Base-by-base conservation (phyloP, 1,140 invertebrate species). In the Saccostrea echinata region DNA sequence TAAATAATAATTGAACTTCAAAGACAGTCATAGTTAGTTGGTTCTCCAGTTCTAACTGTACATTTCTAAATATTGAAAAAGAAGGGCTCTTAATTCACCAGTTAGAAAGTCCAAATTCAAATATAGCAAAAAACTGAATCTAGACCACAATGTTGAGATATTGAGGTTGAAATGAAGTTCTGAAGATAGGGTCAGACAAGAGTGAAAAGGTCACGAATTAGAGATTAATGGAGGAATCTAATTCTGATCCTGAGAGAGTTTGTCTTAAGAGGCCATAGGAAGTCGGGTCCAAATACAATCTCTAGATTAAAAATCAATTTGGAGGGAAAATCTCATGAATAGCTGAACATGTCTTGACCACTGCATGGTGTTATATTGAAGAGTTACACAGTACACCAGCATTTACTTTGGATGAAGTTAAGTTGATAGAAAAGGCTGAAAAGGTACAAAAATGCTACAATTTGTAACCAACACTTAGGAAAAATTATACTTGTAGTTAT, bases 231-330 rank as follows among this genome's bases (percentile, higher is more conserved):
- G 68, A 76, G 13, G 68, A 43, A 43, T 43, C 43, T 43, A 43
- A 43, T 43, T 43, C 43, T 43, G 43, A 43, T 43, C 43, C 43
- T 43, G 6, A 33, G 30, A 33, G 13, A 30, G 11, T 3, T 33
- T 30, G 27, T 35, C 16, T 35, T 76, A 33, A 30, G 27, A 76
- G 24, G 30, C 68, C 68, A 76, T 16, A 76, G 68, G 8, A 76
- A 76, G 68, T 16, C 68, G 9, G 68, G 55, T 30, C 68, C 68
- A 76, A 76, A 76, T 30, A 30, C 4, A 30, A 27, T 30, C 27
- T 27, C 68, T 9, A 76, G 68, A 76, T 76, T 76, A 76, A 76
- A 30, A 76, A 76, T 76, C 68, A 76, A 76, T 76, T 33, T 12
- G 4, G 27, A 11, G 27, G 3, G 30, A 76, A 76, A 76, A 76